Base-by-base conservation (phyloP, 2,888 invertebrate genomes). In the Ichneumon xanthorius region DNA sequence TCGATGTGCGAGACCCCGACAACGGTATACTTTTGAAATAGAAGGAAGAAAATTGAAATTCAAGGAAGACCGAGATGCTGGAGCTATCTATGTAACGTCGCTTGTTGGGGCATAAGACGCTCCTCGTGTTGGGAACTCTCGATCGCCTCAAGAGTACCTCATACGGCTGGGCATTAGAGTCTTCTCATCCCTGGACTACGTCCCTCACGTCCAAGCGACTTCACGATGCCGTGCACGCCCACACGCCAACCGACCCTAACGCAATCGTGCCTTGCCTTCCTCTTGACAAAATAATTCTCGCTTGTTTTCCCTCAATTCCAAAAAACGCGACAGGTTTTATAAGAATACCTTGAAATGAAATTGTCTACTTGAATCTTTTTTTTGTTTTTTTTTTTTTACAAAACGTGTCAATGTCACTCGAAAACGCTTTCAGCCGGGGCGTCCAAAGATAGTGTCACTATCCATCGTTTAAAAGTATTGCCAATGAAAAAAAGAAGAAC, bases 241-340 rank as follows among this genome's bases (percentile, higher is more conserved):
- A 70, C 70, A 33, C 70, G 78, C 16, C 33, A 61, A 79, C 14
- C 48, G 78, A 79, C 78, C 78, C 70, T 48, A 71, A 50, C 19
- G 58, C 70, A 61, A 79, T 71, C 70, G 78, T 79, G 70, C 0
- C 48, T 30, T 30, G 16, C 50, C 30, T 71, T 67, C 40, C 77
- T 55, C 55, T 79, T 48, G 55, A 48, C 45, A 63, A 70, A 79
- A 22, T 30, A 19, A 48, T 71, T 48, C 70, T 61, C 58, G 48
- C 45, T 79, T 76, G 65, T 50, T 75, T 65, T 76, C 50, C 45
- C 63, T 76, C 65, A 19, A 50, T 53, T 7, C 19, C 30, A n/a
- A n/a, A 11, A 71, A 53, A 30, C 14, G 50, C 26, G 9, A 30
- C 16, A 14, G 53, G 30, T 7, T n/a, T 53, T 22, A 30, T n/a